phyloP scores from a whole-genome alignment of 2,797 vertebrate genomes.

The Ciconia nigra region DNA sequence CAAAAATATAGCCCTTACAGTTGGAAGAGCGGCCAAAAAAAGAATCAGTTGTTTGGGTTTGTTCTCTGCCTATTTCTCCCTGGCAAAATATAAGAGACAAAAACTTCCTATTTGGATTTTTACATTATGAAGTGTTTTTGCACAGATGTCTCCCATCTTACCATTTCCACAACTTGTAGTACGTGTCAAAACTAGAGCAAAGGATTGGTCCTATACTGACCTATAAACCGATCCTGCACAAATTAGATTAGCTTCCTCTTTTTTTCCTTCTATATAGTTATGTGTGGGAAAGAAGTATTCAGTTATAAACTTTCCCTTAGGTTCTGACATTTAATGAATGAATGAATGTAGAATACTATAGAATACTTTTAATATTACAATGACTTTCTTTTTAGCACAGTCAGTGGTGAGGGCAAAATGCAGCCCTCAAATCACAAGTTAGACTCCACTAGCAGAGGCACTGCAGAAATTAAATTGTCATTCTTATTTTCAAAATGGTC shows the following conservation, averaged over 20 bases:
- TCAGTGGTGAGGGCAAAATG: neutral
- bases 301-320: rapidly evolving
- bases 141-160: neutral
- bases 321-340: neutral
- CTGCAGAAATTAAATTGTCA: neutral
- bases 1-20: neutral
- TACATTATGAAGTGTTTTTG: neutral
- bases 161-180: neutral
- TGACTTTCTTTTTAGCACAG: neutral
- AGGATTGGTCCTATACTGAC: neutral
- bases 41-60: neutral
- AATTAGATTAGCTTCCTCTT: neutral
- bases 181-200: neutral
- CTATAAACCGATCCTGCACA: neutral
- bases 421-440: neutral
- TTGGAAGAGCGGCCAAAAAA: neutral
- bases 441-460: neutral
- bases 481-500: neutral
- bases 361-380: neutral
- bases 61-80: neutral
- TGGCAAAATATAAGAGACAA: neutral
- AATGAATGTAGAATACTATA: neutral
- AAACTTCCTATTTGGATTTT: neutral
- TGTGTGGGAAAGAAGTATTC: neutral
- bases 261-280: neutral